These are phyloP conservation scores for Zaprionus bogoriensis DNA, from an alignment of 2,888 invertebrate genomes.

Conservation along the genomic window DNA sequence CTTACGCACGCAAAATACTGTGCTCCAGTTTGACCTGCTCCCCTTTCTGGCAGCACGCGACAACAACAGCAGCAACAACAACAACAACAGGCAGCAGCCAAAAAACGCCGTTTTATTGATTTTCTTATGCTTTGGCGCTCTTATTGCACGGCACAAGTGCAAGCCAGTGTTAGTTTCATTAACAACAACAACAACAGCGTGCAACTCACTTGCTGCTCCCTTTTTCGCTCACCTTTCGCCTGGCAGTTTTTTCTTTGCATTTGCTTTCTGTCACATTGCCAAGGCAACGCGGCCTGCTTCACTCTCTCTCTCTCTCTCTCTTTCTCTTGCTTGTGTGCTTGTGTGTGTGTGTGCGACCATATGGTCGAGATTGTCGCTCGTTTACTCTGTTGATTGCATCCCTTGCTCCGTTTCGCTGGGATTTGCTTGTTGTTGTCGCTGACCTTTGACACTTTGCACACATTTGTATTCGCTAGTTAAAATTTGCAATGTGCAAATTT, in stretches of 20 bases:
- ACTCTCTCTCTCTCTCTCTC: not conserved
- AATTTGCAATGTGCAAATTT: not conserved
- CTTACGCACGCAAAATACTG: slow-evolving; percentile 11
- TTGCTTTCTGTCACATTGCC: slow-evolving; percentile 71
- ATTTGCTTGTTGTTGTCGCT: slow-evolving; percentile 25
- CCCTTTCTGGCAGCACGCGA: slow-evolving; percentile 34
- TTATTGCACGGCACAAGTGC: slow-evolving; percentile 32
- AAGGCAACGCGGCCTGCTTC: slow-evolving; percentile 58
- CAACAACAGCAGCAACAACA: slow-evolving; percentile 11
- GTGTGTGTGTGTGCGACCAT: slow-evolving; percentile 39
- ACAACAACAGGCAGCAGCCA: slow-evolving; percentile 27
- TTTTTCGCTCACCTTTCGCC: slow-evolving; percentile 39
- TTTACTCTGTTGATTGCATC: slow-evolving; percentile 28
- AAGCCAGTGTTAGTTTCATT: slow-evolving; percentile 29
- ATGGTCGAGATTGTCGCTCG: slow-evolving; percentile 49
- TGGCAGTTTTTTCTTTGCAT: slow-evolving; percentile 43
- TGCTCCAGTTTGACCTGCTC: slow-evolving; percentile 51
- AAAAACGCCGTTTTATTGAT: slow-evolving; percentile 64
- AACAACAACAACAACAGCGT: slow-evolving; percentile 22
- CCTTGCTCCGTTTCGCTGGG: slow-evolving; percentile 11
- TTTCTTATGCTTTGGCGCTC: slow-evolving; percentile 63
- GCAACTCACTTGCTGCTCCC: slow-evolving; percentile 30
- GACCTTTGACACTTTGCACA: slow-evolving; percentile 44
- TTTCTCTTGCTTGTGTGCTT: not conserved
- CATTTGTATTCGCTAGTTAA: not conserved